Base-by-base conservation (phyloP, 2,888 invertebrate genomes). In the Rhagonycha lutea region DNA sequence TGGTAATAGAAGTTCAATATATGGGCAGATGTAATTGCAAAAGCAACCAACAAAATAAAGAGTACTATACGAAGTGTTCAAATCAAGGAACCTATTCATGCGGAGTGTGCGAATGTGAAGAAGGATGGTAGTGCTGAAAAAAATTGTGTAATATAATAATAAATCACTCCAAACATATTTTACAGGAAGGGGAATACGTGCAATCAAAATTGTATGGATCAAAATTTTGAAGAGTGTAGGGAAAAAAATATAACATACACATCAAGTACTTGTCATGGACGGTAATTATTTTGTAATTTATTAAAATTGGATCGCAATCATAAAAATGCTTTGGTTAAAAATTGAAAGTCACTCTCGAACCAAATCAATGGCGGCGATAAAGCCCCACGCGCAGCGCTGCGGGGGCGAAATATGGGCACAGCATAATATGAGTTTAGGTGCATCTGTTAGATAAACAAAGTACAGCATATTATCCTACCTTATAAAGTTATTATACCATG, bases 1-100 rank as follows among this genome's bases (percentile, higher is more conserved):
- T 96, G 74, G 89, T 90, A 12, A 87, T 97, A 65, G 92, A 95
- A 69, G 89, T 96, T 62, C 92, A 94, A 32, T 86, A 84, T 72
- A 65, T 82, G 4, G 84, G 82, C 2, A 68, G 69, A 69, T 84
- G 84, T 67, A 71, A 81, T 88, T 96, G 70, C 90, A 94, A 79
- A 93, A 94, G 82, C 92, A 94, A 32, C 95, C 95, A 84, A 11
- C 94, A 94, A 83, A 89, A 86, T 32, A 75, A 83, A 2, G 86
- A 88, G 14, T 85, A n/a, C n/a, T n/a, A 89, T 83, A 65, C 28
- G 28, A 67, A 78, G 47, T 83, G 85, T 83, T 86, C 82, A 82
- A 86, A 84, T 81, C 91, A 90, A 84, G 90, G 88, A 74, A 82
- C 82, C 70, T 91, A 90, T 86, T 92, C 91, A 69, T 90, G 90